Percentiles rank a stretch among this genome's conserved stretches.
phyloP scores from a whole-genome alignment of 1,140 invertebrate genomes.

The Schlechtendalia chinensis region DNA sequence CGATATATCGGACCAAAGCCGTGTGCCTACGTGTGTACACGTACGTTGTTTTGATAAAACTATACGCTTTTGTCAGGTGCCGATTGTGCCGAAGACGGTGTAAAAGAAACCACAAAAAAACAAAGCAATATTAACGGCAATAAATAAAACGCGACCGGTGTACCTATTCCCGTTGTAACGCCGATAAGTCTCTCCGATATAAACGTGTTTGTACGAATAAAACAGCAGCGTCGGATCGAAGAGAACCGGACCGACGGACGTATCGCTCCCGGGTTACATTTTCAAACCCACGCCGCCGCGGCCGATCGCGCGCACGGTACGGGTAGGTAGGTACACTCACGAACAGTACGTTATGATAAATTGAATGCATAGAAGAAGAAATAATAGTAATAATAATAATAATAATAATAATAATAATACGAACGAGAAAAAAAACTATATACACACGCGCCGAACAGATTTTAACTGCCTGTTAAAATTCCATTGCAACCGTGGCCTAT shows the following conservation, averaged over 20 bases:
- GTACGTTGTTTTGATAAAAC: neutral
- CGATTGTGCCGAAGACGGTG: neutral
- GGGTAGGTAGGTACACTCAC: neutral
- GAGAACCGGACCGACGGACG: slow-evolving; percentile 26
- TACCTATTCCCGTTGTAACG: neutral
- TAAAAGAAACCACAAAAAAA: neutral
- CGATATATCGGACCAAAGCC: too few species aligned
- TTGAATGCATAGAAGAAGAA: slow-evolving; percentile 22
- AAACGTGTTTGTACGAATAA: slow-evolving; percentile 47
- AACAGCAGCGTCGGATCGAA: neutral
- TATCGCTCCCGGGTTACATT: slow-evolving; percentile 49
- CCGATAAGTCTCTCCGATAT: slow-evolving; percentile 31
- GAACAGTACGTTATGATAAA: slow-evolving; percentile 46
- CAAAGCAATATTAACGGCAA: neutral
- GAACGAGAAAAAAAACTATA: slow-evolving; percentile 11
- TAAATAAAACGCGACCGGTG: slow-evolving; percentile 17
- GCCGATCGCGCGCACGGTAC: neutral
- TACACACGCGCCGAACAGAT: slow-evolving; percentile 11
- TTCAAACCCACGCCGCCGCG: slow-evolving; percentile 33
- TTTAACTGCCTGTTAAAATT: slow-evolving; percentile 48
- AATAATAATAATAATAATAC: too few species aligned
- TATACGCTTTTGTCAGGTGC: slow-evolving; percentile 26
- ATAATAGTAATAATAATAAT: slow-evolving; percentile 34
- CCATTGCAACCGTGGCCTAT: slow-evolving; percentile 34
- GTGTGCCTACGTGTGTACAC: neutral